Percentiles rank a stretch among this genome's conserved stretches.
Conservation (phyloP, 2,888 invertebrate genomes). For the Tortricodes alternella region DNA sequence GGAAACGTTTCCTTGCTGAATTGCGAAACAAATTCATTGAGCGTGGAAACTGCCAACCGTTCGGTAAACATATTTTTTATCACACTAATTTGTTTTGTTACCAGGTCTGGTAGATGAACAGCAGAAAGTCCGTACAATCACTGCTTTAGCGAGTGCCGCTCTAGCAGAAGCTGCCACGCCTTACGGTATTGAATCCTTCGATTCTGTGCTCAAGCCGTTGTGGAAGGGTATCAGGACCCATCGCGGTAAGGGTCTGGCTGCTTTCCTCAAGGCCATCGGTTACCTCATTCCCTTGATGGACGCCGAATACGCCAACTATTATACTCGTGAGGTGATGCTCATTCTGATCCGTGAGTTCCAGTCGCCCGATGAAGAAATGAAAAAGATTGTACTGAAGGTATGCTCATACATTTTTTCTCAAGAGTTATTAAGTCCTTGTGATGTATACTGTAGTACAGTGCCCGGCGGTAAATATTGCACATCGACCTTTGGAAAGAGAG, state of each 20-base stretch:
- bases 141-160: constrained; percentile 98
- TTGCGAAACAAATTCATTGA: too few species aligned
- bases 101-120: constrained; percentile 97
- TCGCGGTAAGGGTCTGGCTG: constrained; percentile 96
- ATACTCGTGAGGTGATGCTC: constrained; percentile 98
- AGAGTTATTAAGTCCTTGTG: not conserved
- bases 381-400: constrained; percentile 99
- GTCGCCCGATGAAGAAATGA: constrained; percentile 99
- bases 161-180: constrained; percentile 99
- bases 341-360: constrained; percentile 99
- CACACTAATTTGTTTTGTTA: constrained; percentile 33
- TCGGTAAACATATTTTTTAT: too few species aligned
- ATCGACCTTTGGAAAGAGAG: too few species aligned
- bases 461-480: too few species aligned
- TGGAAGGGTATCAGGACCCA: constrained; percentile 99
- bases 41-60: too few species aligned
- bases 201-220: constrained; percentile 98
- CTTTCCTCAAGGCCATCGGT: constrained; percentile 99
- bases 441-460: not conserved
- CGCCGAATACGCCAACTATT: constrained; percentile 99
- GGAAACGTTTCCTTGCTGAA: too few species aligned
- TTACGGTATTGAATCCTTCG: constrained; percentile 99
- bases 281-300: constrained; percentile 99
- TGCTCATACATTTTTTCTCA: too few species aligned
- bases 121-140: constrained; percentile 99